Evolutionary conservation across 2,888 invertebrate species (phyloP).

Genomic region (Julus scandinavius): DNA sequence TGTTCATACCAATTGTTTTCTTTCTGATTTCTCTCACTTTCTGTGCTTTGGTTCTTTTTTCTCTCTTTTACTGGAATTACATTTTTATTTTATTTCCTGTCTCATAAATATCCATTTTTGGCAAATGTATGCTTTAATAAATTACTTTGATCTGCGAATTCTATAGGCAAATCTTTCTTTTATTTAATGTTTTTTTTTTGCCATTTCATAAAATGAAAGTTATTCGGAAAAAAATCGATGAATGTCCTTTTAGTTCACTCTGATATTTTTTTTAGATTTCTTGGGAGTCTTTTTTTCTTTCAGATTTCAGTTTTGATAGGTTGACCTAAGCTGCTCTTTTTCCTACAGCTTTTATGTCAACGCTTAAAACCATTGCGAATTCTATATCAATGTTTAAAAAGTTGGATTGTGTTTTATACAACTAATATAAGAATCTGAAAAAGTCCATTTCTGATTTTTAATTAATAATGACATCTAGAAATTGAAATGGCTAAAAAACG

Average conservation of each 20-base stretch:
- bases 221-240: not conserved
- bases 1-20: too few species aligned
- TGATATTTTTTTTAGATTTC: not conserved
- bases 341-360: not conserved
- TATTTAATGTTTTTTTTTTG: not conserved
- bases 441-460: too few species aligned
- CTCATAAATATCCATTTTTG: conserved; percentile 18
- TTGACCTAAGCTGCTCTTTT: not conserved
- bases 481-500: too few species aligned
- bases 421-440: not conserved
- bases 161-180: conserved; percentile 9
- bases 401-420: not conserved
- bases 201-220: conserved; percentile 10
- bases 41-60: too few species aligned
- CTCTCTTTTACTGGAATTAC: too few species aligned
- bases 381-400: not conserved
- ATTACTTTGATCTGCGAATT: not conserved
- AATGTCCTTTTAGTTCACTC: not conserved
- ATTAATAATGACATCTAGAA: too few species aligned
- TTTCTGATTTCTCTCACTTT: too few species aligned
- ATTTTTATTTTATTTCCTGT: not conserved
- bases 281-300: not conserved
- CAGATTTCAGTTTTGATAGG: not conserved
- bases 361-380: not conserved
- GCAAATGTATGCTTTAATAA: not conserved